Evolutionary conservation across 2,888 invertebrate genomes (phyloP).

Genomic region (Dendrolimus pini): DNA sequence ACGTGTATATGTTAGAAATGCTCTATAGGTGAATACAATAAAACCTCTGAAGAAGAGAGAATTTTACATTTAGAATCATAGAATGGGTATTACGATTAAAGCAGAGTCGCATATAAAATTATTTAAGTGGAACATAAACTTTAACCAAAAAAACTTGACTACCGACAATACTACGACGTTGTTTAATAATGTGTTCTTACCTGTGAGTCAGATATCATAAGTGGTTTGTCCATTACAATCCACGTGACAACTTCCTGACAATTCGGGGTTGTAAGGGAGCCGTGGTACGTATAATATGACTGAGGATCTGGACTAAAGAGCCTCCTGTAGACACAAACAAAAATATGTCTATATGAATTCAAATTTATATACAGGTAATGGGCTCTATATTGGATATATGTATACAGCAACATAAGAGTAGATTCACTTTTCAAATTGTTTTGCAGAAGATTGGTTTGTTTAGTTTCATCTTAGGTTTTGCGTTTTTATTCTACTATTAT

Average conservation of each 20-base stretch:
- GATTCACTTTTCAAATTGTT: too few relatives aligned
- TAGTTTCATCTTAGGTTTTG: too few relatives aligned
- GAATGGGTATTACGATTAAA: not conserved
- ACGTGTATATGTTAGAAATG: too few relatives aligned
- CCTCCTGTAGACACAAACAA: slow-evolving; percentile 30
- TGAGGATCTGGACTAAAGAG: slow-evolving; percentile 78
- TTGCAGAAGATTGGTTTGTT: too few relatives aligned
- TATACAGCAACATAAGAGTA: too few relatives aligned
- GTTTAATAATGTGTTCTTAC: slow-evolving; percentile 27
- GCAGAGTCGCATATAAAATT: not conserved
- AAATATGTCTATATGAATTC: not conserved
- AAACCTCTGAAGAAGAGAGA: too few relatives aligned
- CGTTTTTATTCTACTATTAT: too few relatives aligned
- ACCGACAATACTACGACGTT: too few relatives aligned
- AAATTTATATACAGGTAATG: too few relatives aligned
- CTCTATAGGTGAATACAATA: too few relatives aligned
- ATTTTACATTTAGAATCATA: not conserved
- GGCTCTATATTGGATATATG: too few relatives aligned
- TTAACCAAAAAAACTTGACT: not conserved
- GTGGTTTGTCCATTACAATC: slow-evolving; percentile 77
- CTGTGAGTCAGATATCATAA: slow-evolving; percentile 56
- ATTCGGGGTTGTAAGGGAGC: slow-evolving; percentile 85
- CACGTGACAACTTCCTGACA: slow-evolving; percentile 85
- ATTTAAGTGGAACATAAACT: not conserved
- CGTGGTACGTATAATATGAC: slow-evolving; percentile 81